Evolutionary conservation across 2,797 vertebrate genomes (phyloP), one percentile per base, ranked within the genome.

Genomic region (Peromyscus eremicus): DNA sequence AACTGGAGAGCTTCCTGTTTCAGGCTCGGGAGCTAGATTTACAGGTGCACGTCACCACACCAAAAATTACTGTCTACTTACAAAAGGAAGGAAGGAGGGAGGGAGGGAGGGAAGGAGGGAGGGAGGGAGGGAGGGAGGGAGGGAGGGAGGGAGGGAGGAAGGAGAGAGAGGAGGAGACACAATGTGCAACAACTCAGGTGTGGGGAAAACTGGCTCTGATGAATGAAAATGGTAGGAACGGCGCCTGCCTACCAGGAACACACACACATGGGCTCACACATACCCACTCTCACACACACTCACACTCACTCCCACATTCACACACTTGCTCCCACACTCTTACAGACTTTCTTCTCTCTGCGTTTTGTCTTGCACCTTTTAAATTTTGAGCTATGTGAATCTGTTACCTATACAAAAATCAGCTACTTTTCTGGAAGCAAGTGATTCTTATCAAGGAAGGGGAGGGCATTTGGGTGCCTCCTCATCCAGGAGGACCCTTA

Each of bases 361-460:
- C 57, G 14, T 94, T 94, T 94, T 86, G 71, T 89, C 75, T 77
- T 70, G 71, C 11, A 82, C 60, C 94, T 89, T 95, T 95, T 68
- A 55, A 90, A 96, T 95, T 95, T 55, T 90, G 94, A 97, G 66
- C 88, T 37, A 27, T 70, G 90, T 40, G 85, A 93, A 96, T 96
- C 88, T 97, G 92, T 95, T 92, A 94, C 86, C 80, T 89, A 94
- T 91, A 92, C 37, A 87, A 88, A 95, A 96, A 92, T 25, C 85
- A 57, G 52, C 68, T 77, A 64, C 71, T 62, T 86, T 89, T 94
- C 85, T 52, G 49, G 84, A 95, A 89, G 66, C 34, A 43, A 91
- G 43, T 25, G 43, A n/a, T 70, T 52, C 43, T 70, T 52, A 25
- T 23, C 43, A n/a, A n/a, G 43, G 64, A 27, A 68, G 7, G 32